Evolutionary conservation across 1,140 invertebrate genomes (phyloP), one percentile per base, ranked within the genome.

Genomic region (Elysia chlorotica): DNA sequence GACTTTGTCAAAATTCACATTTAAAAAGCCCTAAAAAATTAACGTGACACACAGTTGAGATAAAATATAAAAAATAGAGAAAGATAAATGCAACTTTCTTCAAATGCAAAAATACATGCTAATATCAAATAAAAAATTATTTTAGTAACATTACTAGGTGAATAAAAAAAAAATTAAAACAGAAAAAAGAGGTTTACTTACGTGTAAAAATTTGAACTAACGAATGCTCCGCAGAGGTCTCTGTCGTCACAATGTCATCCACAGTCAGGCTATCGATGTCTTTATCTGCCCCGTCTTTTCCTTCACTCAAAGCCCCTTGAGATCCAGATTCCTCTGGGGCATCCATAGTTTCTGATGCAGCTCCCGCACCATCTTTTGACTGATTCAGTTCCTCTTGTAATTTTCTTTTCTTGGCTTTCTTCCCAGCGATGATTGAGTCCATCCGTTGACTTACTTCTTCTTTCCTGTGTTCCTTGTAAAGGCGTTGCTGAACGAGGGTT

Each of bases 361-460:
- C 4, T 21, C 59, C 37, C 4, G 30, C 25, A 35, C 31, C 2
- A 10, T 21, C 31, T 35, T 62, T 17, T 19, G 5, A 19, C 5
- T 3, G 33, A 5, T 23, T 56, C 4, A 48, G n/a, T 1, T 56
- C 48, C 48, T 79, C 68, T 30, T 77, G 19, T 19, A 76, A 33
- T 74, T 82, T 79, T 56, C 75, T 76, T 61, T 78, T 62, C 84
- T 93, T 93, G 65, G 90, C 89, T 75, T 88, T 89, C 74, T 92
- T 93, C 0, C 92, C 92, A 72, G 90, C 89, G 2, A 92, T 82
- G 71, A 93, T 93, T 81, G 88, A 88, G 17, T 90, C 89, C 78
- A 92, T 89, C 74, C 90, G 88, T 5, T 83, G 80, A 30, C 82
- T 74, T 33, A 92, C 89, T 81, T 90, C 88, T 78, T 90, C 86